Percentiles rank a stretch among this genome's conserved stretches.
Evolutionary conservation across 2,888 invertebrate genomes (phyloP).

Genomic region (Mythimna albipuncta): DNA sequence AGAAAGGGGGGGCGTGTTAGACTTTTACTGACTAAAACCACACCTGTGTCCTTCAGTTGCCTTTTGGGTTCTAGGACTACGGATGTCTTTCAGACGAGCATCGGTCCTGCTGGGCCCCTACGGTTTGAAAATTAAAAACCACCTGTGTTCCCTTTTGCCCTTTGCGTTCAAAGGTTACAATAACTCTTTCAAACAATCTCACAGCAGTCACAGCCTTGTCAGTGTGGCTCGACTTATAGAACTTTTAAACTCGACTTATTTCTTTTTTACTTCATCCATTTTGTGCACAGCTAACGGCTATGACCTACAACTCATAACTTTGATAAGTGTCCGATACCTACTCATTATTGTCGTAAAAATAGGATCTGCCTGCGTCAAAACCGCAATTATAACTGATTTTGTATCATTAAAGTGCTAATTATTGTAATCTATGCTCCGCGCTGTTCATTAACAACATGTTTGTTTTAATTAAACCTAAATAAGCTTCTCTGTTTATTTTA

Average conservation of each 20-base stretch:
- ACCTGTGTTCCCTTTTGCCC: no score
- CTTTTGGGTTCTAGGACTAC: no score
- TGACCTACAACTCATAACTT: background rate
- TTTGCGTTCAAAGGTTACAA: no score
- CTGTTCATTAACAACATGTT: slow-evolving; percentile 3
- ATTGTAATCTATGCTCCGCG: slow-evolving; percentile 18
- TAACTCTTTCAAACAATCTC: no score
- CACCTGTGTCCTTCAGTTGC: no score
- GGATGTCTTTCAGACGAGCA: no score
- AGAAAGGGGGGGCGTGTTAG: background rate
- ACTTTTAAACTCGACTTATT: no score
- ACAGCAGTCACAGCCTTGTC: no score
- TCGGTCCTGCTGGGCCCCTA: no score
- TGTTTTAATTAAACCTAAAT: slow-evolving; percentile 24
- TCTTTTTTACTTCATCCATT: background rate
- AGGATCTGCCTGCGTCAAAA: background rate
- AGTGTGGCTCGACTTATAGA: no score
- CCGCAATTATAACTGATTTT: slow-evolving; percentile 28
- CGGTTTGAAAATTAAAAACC: no score
- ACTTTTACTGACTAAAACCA: background rate
- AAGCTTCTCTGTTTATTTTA: background rate
- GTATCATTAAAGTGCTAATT: slow-evolving; percentile 23
- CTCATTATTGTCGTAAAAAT: background rate
- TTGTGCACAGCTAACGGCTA: background rate
- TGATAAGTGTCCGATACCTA: background rate